Base-by-base conservation (phyloP, 2,888 invertebrate species). In the Adela reaumurella region DNA sequence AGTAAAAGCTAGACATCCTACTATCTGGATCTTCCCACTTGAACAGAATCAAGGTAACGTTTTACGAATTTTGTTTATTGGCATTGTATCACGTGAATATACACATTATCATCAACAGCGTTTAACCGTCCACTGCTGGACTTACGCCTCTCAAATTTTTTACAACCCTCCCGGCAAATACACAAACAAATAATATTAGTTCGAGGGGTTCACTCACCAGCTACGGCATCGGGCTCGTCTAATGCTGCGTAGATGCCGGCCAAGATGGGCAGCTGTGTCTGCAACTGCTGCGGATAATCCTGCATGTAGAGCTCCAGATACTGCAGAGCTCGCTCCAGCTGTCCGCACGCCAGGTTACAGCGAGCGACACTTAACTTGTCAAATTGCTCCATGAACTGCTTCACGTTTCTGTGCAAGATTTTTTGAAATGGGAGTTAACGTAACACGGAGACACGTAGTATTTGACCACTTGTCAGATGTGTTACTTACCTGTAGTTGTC, bases 151-250 rank as follows among this genome's bases (percentile, higher is more conserved):
- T n/a, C n/a, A n/a, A n/a, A n/a, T n/a, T n/a, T n/a, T n/a, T n/a
- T n/a, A n/a, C n/a, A n/a, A n/a, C n/a, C n/a, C n/a, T n/a, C n/a
- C n/a, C n/a, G n/a, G n/a, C n/a, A n/a, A n/a, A n/a, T n/a, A n/a
- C n/a, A n/a, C n/a, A n/a, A n/a, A n/a, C n/a, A n/a, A n/a, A n/a
- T n/a, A n/a, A n/a, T n/a, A n/a, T n/a, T n/a, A n/a, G n/a, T n/a
- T n/a, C n/a, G n/a, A n/a, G n/a, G n/a, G n/a, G n/a, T n/a, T n/a
- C 41, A 50, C 59, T 59, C 76, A 65, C 90, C 96, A 54, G 90
- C 86, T 0, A 97, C 90, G 10, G 93, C 92, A 67, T 97, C 97
- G 0, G 94, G 87, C 64, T 97, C 96, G 65, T 94, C 90, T 53
- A 97, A 67, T 52, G 90, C 83, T 0, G 92, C 90, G 64, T 96